Conservation (phyloP, 2,888 invertebrate species). For the Agrochola circellaris region DNA sequence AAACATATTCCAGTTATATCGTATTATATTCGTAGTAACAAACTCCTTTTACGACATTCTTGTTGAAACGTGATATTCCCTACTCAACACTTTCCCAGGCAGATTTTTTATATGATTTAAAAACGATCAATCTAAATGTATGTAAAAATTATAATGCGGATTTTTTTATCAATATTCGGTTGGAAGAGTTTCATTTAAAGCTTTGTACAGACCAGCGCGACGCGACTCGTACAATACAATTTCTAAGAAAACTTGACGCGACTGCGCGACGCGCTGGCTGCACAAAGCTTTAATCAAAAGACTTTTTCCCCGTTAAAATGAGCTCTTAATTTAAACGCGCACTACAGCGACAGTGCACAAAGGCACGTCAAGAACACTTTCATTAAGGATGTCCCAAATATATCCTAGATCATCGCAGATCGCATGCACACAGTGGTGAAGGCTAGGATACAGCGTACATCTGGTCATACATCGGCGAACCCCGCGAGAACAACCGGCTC, state of each 20-base stretch:
- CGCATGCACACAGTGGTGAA: conserved; percentile 20
- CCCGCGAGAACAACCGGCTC: conserved; percentile 62
- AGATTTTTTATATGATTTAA: neutral
- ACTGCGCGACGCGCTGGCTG: too few relatives aligned
- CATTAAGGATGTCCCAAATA: neutral
- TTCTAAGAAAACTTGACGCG: too few relatives aligned
- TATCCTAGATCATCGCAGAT: conserved; percentile 18
- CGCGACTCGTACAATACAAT: too few relatives aligned
- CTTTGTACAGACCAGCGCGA: too few relatives aligned
- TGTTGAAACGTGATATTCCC: neutral
- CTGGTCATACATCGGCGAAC: neutral
- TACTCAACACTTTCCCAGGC: neutral
- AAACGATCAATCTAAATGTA: neutral
- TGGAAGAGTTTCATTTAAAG: neutral
- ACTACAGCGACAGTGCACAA: neutral
- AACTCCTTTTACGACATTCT: neutral
- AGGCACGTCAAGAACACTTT: neutral
- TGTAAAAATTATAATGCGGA: neutral
- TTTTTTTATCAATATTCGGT: neutral
- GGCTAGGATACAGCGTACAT: conserved; percentile 13
- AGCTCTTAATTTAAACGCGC: neutral
- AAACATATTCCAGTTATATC: neutral
- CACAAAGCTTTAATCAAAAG: too few relatives aligned
- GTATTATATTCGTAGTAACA: neutral
- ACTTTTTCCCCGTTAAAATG: neutral